Conservation (phyloP, 1,140 invertebrate species). For the Musca vetustissima region DNA sequence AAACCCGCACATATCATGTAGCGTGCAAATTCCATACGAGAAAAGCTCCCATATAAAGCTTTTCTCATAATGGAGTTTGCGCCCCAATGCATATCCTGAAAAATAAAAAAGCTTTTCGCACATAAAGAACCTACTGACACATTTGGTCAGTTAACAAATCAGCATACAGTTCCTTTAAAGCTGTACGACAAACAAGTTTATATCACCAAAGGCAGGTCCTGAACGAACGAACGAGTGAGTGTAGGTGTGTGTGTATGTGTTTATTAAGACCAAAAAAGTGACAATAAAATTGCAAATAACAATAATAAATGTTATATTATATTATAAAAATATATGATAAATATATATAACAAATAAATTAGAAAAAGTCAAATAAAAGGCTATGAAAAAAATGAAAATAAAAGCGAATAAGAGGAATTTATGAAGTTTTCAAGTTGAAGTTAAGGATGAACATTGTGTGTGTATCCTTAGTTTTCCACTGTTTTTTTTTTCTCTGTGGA, state of each 20-base stretch:
- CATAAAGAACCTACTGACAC: slow-evolving; percentile 12
- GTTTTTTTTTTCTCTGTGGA: no score
- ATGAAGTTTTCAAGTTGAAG: no score
- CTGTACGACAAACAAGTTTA: not conserved
- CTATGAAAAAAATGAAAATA: no score
- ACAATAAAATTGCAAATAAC: not conserved
- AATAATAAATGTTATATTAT: not conserved
- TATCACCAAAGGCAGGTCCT: not conserved
- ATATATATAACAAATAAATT: not conserved
- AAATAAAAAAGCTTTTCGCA: not conserved
- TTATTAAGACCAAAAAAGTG: not conserved
- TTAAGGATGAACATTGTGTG: not conserved
- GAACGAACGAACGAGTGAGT: no score
- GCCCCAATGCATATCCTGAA: slow-evolving; percentile 1
- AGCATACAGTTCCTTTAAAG: slow-evolving; percentile 3
- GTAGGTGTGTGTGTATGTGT: not conserved
- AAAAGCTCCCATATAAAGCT: slow-evolving; percentile 6
- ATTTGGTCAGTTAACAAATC: not conserved
- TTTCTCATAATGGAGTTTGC: not conserved
- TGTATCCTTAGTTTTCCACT: slow-evolving; percentile 15
- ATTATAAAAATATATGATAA: not conserved
- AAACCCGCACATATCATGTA: not conserved
- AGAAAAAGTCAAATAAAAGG: not conserved
- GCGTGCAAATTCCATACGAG: not conserved
- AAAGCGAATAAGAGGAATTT: no score